Evolutionary conservation across 2,113 vertebrate species (phyloP), one percentile per base, ranked within the genome.

Genomic region (Candoia aspera): DNA sequence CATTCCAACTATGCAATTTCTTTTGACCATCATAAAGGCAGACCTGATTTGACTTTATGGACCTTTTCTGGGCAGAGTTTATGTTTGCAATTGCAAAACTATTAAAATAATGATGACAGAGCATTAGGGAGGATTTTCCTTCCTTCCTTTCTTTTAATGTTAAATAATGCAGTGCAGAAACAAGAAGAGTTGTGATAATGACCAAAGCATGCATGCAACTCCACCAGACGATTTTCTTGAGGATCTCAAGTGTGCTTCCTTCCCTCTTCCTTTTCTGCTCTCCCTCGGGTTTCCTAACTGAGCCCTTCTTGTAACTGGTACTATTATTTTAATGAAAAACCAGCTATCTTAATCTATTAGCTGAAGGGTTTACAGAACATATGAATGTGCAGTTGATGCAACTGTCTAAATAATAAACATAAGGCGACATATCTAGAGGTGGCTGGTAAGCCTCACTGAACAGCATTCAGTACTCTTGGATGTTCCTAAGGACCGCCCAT

Each of bases 1-100:
- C 95, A 95, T 96, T 96, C 94, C 86, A 94, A 96, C 93, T 92
- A 93, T 94, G 95, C 95, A 94, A 95, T 96, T 95, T 93, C 97
- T 97, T 96, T 94, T 2, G 15, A 94, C 64, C 94, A 92, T 94
- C 95, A 94, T 96, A 96, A 97, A 97, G 94, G 94, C 79, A 91
- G 92, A 95, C 87, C 94, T 94, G 94, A 94, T 92, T 93, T 96
- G 95, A 97, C 95, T 95, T 96, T 96, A 21, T 15, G 94, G 93
- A 90, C 92, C 86, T 59, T 73, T 15, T 46, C 4, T 59, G 58
- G 87, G 91, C 84, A 3, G 24, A 37, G 6, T 88, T 90, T 94
- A 88, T 90, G 23, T 62, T 29, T 33, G 1, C 95, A 96, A 95
- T 94, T 92, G 90, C 93, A 59, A 87, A 94, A 91, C 95, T 92